A percentile compares a stretch with the other conserved stretches of the same genome.
phyloP scores from a whole-genome alignment of 2,113 vertebrate species.

The Sinocyclocheilus rhinocerous region DNA sequence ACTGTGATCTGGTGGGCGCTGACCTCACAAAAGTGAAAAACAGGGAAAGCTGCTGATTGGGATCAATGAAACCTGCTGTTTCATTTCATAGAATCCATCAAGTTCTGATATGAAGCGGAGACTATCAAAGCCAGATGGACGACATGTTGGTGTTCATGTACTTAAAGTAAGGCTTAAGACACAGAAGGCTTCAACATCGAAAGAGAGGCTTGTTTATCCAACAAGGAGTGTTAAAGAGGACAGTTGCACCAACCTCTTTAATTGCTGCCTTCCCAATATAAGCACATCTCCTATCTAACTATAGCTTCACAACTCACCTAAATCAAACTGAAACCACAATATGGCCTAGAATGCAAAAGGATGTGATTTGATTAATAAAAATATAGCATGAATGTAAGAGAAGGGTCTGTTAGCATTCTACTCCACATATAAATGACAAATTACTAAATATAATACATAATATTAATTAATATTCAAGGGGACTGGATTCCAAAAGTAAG shows the following conservation, averaged over 20 bases:
- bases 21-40: neutral
- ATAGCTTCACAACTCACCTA: neutral
- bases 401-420: too few species aligned
- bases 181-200: neutral
- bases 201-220: neutral
- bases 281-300: neutral
- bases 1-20: slow-evolving; percentile 38
- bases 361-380: neutral
- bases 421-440: too few species aligned
- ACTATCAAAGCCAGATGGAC: neutral
- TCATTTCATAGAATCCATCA: neutral
- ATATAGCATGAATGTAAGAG: neutral
- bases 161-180: neutral
- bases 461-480: too few species aligned
- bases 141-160: neutral
- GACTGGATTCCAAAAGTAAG: too few species aligned
- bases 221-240: neutral
- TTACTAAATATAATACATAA: too few species aligned
- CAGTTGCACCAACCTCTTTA: neutral
- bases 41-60: slow-evolving; percentile 25
- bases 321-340: slow-evolving; percentile 30
- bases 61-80: neutral
- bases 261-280: neutral
- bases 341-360: neutral
- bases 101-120: neutral